Base-by-base conservation (phyloP, 2,888 invertebrate genomes). In the Cephonodes hylas region DNA sequence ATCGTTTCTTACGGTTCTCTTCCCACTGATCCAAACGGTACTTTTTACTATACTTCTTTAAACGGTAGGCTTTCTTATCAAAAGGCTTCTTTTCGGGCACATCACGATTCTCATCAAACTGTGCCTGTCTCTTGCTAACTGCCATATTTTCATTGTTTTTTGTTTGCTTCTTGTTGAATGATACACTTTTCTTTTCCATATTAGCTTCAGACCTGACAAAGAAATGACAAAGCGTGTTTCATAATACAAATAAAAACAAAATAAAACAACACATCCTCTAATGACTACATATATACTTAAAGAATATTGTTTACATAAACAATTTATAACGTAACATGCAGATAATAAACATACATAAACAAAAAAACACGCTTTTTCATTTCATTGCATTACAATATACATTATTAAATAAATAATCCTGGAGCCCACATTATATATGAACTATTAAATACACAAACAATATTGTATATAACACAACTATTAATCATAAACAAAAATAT, bases 1-100 rank as follows among this genome's bases (percentile, higher is more conserved):
- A 79, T 56, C 87, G 86, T 67, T 94, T 94, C 74, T 94, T 95
- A 20, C 94, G 88, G 66, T 92, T 93, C 58, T 95, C 94, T 70
- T 95, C 94, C 95, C 95, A 96, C 77, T 95, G 93, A 42, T 95
- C 91, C 20, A 96, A 84, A 83, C 95, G 95, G 66, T 94, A 95
- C 75, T 95, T 95, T 60, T 95, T 95, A 72, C 95, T 95, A 75
- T 95, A 96, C 74, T 95, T 95, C 71, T 95, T 93, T 38, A 95
- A 72, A 38, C 95, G 89, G 76, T 95, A 96, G 25, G 93, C 88
- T 67, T 94, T 95, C 74, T 96, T 96, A 71, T 96, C 94, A 77
- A 96, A 96, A 0, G 93, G 93, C 77, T 94, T 95, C 71, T 94
- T 94, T 0, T 60, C 67, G 38, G 63, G 62, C 62, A 63, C 73